Evolutionary conservation across 2,797 vertebrate species (phyloP).

Genomic region (Peromyscus nudipes): DNA sequence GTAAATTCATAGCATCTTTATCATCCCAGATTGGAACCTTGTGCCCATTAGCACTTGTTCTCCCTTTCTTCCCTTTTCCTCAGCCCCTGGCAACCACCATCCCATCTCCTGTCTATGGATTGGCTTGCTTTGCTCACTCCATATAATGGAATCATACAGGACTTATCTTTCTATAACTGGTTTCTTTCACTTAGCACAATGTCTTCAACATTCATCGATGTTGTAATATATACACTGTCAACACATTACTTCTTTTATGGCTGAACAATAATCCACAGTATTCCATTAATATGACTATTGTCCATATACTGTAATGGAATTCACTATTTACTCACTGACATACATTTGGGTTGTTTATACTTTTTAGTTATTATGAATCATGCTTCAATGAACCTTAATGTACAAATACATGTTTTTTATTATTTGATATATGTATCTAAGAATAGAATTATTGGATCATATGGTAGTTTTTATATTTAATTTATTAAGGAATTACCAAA

Average conservation of each 20-base stretch:
- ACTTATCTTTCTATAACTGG: slow-evolving; percentile 12
- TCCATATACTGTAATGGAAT: not conserved
- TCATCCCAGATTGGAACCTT: not conserved
- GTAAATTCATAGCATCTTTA: slow-evolving; percentile 52
- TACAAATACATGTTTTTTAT: not conserved
- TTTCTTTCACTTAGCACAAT: slow-evolving; percentile 47
- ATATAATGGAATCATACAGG: not conserved
- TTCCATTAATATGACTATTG: slow-evolving; percentile 7
- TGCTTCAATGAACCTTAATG: not conserved
- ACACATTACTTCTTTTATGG: slow-evolving; percentile 51
- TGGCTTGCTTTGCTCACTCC: not conserved
- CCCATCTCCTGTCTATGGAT: not conserved
- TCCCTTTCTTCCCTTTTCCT: not conserved
- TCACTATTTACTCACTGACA: slow-evolving; percentile 9
- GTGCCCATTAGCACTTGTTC: not conserved
- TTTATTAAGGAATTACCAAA: slow-evolving; percentile 17
- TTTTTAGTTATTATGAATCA: slow-evolving; percentile 34
- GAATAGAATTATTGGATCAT: not conserved
- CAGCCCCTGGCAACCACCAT: not conserved
- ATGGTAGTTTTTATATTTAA: slow-evolving; percentile 12
- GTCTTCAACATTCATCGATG: slow-evolving; percentile 9
- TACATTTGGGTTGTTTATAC: not conserved
- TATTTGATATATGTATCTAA: not conserved
- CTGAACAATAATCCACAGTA: slow-evolving; percentile 47
- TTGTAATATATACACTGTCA: not conserved